Base-by-base conservation (phyloP, 2,888 invertebrate species). In the Lamproptera curius region DNA sequence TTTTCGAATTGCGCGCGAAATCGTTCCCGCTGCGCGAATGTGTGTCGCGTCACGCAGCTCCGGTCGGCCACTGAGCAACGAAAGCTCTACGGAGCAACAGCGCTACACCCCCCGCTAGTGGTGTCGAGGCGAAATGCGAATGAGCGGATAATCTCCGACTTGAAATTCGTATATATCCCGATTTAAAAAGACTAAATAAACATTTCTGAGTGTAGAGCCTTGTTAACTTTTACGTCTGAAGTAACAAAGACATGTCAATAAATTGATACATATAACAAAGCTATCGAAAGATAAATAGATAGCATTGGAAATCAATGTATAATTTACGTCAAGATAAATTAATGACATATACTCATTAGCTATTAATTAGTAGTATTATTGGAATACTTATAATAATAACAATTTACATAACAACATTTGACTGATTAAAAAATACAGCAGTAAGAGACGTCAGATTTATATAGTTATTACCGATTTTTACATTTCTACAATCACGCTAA, bases 51-150 rank as follows among this genome's bases (percentile, higher is more conserved):
- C 28, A 14, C 9, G 28, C 36, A 50, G 31, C 44, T 50, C 44
- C 41, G 33, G 13, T 14, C 16, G 48, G 23, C 49, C 37, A 50
- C 49, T 50, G 44, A 33, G 48, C 42, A 39, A 26, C 33, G 38
- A 16, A 13, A 26, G 16, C 34, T 40, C 46, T n/a, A 13, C 39
- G 31, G 31, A 28, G 28, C 28, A 28, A 28, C 28, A 31, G 40
- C 9, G 33, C 17, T 16, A 16, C 34, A 23, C 40, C 20, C 20
- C 40, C 49, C 49, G 16, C 40, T 28, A 11, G 39, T 20, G 38
- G 17, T 17, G 23, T 8, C 28, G 10, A 10, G 10, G 28, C 28
- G 28, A 10, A 28, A n/a, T 8, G 5, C 8, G 8, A 6, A 23
- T 23, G 5, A 6, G 8, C 4, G 23, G 23, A 8, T 23, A 6